Evolutionary conservation across 2,113 vertebrate species (phyloP).

Genomic region (Tyto alba): DNA sequence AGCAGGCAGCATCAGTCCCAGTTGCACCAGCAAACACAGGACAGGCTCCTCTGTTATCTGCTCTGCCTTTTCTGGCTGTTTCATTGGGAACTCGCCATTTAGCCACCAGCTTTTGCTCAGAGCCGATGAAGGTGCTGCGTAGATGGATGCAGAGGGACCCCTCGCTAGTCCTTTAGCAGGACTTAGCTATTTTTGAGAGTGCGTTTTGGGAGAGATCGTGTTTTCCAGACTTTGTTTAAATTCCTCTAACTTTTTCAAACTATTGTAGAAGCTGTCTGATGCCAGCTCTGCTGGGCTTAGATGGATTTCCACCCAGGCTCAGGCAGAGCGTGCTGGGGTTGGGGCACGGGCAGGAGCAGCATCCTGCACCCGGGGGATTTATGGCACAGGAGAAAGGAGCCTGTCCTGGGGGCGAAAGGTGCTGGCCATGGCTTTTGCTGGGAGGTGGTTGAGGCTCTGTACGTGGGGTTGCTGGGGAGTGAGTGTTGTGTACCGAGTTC

Average conservation of each 20-base stretch:
- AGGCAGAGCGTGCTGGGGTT: fast-evolving
- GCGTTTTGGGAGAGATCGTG: neutral
- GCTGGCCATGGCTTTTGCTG: neutral
- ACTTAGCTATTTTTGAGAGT: fast-evolving
- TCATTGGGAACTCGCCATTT: fast-evolving
- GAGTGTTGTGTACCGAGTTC: neutral
- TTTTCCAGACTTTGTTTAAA: neutral
- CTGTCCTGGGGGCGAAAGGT: fast-evolving
- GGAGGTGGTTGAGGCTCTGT: neutral
- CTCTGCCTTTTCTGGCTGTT: neutral
- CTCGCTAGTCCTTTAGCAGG: fast-evolving
- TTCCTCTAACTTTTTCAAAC: neutral
- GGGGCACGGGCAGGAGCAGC: neutral
- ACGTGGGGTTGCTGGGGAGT: slow-evolving; percentile 26
- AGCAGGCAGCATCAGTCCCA: fast-evolving
- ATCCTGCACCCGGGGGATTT: neutral
- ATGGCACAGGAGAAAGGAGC: fast-evolving
- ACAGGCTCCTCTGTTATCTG: neutral
- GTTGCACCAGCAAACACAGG: neutral
- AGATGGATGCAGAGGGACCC: neutral
- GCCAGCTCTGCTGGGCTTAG: neutral
- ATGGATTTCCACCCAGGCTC: fast-evolving
- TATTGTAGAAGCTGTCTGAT: fast-evolving
- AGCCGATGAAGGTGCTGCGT: neutral
- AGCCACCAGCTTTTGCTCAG: neutral